phyloP scores from a whole-genome alignment of 1,140 invertebrate species.

The Eumeta japonica region DNA sequence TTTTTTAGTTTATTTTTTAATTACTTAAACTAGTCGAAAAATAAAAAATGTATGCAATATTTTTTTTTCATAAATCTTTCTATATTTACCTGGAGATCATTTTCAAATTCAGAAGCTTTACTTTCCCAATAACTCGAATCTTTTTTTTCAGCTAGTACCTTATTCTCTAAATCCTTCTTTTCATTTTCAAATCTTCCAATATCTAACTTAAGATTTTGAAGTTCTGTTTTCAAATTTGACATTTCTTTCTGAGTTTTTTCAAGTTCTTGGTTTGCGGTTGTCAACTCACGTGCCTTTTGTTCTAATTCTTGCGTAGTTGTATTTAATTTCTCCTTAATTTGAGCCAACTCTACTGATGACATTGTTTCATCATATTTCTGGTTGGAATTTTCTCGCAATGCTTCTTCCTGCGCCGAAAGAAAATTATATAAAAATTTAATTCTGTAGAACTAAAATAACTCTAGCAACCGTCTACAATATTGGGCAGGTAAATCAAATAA shows the following conservation, averaged over 20 bases:
- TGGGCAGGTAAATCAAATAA: too few relatives aligned
- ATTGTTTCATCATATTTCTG: constrained; percentile 54
- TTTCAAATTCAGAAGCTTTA: constrained; percentile 63
- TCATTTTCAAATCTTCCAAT: constrained; percentile 65
- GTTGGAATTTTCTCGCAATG: constrained; percentile 53
- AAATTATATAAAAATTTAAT: background rate
- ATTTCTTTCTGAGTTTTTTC: constrained; percentile 49
- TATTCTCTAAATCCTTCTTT: constrained; percentile 60
- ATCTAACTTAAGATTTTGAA: constrained; percentile 59
- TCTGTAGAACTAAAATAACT: background rate
- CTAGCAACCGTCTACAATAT: background rate
- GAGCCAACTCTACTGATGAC: constrained; percentile 55
- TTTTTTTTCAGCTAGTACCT: constrained; percentile 54
- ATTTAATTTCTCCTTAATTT: constrained; percentile 54
- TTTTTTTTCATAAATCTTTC: too few relatives aligned
- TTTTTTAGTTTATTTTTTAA: too few relatives aligned
- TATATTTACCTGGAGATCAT: constrained; percentile 59
- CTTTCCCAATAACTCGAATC: constrained; percentile 61
- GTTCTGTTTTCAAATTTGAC: constrained; percentile 50
- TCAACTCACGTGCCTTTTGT: constrained; percentile 43
- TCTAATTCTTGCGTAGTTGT: constrained; percentile 41
- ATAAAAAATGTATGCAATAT: too few relatives aligned
- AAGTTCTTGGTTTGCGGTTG: constrained; percentile 29
- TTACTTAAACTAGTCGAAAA: too few relatives aligned
- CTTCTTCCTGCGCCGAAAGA: constrained; percentile 47